Evolutionary conservation across 2,797 vertebrate species (phyloP).

Genomic region (Calcarius lapponicus): DNA sequence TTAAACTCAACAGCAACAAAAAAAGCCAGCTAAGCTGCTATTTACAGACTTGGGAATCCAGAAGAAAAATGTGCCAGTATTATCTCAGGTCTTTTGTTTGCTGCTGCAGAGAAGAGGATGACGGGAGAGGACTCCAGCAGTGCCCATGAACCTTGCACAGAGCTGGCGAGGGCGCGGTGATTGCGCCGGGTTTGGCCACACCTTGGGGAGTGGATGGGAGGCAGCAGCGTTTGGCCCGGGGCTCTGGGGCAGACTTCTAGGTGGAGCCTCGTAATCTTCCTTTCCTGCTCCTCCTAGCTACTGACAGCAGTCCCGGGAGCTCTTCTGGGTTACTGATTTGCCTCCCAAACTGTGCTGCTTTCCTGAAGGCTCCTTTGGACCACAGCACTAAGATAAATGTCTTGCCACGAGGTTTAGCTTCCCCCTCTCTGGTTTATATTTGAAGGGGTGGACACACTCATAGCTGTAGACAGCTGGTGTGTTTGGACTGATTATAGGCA

Average conservation of each 20-base stretch:
- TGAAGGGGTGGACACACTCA: background rate
- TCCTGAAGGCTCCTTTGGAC: background rate
- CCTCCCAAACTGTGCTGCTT: background rate
- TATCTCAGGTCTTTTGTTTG: background rate
- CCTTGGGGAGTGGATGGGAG: conserved; percentile 22
- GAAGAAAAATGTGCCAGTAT: background rate
- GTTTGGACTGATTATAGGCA: background rate
- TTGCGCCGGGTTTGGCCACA: background rate
- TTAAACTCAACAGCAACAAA: background rate
- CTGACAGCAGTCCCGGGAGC: background rate
- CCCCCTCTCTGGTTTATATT: background rate
- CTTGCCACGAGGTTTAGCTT: background rate
- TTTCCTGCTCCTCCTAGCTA: background rate
- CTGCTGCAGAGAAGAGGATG: background rate
- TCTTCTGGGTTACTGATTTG: background rate
- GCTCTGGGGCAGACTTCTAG: conserved; percentile 30
- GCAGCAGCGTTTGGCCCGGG: background rate
- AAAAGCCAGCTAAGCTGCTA: background rate
- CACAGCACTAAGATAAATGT: background rate
- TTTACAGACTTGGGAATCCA: background rate
- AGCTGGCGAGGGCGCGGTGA: background rate
- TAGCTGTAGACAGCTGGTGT: background rate
- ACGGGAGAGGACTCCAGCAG: background rate
- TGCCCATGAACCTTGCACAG: conserved; percentile 14
- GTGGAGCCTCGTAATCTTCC: background rate